Evolutionary conservation across 2,113 vertebrate species (phyloP), one percentile per base, ranked within the genome.

Genomic region (Nesospiza acunhae): DNA sequence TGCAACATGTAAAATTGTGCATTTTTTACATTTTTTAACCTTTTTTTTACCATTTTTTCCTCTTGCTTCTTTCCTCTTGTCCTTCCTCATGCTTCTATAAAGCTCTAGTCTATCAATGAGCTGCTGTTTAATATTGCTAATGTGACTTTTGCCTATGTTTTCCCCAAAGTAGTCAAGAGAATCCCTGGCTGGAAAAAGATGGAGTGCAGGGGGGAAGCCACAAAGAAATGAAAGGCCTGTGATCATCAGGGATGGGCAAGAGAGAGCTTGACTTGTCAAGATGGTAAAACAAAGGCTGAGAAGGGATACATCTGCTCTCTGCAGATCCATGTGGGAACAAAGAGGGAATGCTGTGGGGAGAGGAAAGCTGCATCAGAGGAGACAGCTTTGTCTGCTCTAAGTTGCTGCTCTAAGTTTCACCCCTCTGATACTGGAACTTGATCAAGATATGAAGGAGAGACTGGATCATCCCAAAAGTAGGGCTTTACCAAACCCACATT

Each of bases 391-490:
- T 67, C n/a, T 73, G 37, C 49, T 37, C 4, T 30, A 44, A 60
- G 26, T 74, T 37, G 46, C 31, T 35, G 7, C 28, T 62, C 49
- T 15, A 26, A 49, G 1, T 75, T 31, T 42, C 15, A 66, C 23
- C 49, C 47, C 49, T 85, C 31, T 78, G 46, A 42, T 24, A 10
- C 39, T 75, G 42, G 10, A 80, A 23, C 33, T 62, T 27, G 42
- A 52, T 69, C 30, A 28, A 1, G 31, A 52, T 86, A n/a, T 0
- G 0, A 41, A 56, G 31, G 33, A 77, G 7, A 26, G 31, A 74
- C 9, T 30, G 21, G 24, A 52, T 49, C 70, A 49, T 18, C 18
- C 44, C 9, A 2, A 37, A 92, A 68, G 26, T 1, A 52, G 39
- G 56, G 55, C 24, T 89, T 87, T 28, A 72, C 35, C n/a, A 77